A percentile compares a stretch with the other conserved stretches of the same genome.
Evolutionary conservation across 2,888 invertebrate genomes (phyloP).

Genomic region (Eilema depressum): DNA sequence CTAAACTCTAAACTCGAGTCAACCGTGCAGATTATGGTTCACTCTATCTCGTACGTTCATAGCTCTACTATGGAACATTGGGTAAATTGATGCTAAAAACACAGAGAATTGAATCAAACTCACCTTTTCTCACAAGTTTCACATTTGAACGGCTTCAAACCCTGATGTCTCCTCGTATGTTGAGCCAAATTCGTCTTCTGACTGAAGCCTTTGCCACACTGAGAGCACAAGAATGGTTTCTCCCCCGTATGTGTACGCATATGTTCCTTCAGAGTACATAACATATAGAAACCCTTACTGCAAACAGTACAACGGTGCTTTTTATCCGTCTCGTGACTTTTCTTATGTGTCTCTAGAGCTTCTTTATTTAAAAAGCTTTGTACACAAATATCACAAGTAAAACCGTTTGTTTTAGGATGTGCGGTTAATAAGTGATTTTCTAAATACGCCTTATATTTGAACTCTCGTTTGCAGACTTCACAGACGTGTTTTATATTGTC

Average conservation of each 20-base stretch:
- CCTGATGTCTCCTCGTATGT: constrained; percentile 86
- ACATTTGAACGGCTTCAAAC: constrained; percentile 79
- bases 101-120: too few species aligned
- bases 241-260: constrained; percentile 87
- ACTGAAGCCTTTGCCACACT: constrained; percentile 87
- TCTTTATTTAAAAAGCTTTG: constrained; percentile 75
- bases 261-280: constrained; percentile 87
- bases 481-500: constrained; percentile 66
- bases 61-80: too few species aligned
- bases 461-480: constrained; percentile 80
- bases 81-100: too few species aligned
- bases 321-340: constrained; percentile 77
- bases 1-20: too few species aligned
- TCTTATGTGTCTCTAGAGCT: constrained; percentile 77
- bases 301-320: constrained; percentile 84
- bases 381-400: constrained; percentile 79
- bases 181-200: constrained; percentile 88
- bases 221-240: constrained; percentile 86
- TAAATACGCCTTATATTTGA: constrained; percentile 85
- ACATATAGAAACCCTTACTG: constrained; percentile 79
- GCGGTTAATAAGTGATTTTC: constrained; percentile 82
- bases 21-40: too few species aligned
- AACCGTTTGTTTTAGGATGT: constrained; percentile 80
- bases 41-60: too few species aligned
- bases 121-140: constrained; percentile 78